Conservation (phyloP, 2,113 vertebrate species). For the Prunella himalayana region DNA sequence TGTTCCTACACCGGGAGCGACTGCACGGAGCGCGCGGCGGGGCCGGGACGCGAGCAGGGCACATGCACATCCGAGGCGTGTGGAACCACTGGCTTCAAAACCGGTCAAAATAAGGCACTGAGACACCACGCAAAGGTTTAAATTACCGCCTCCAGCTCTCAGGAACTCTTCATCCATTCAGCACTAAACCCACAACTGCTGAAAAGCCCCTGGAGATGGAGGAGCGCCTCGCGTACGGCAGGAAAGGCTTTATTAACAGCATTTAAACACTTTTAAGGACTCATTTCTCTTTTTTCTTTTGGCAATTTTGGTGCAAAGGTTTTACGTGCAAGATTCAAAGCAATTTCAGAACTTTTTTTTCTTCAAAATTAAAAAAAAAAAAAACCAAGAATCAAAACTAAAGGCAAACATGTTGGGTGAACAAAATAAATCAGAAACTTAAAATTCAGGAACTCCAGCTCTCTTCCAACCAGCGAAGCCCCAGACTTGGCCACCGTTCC, state of each 20-base stretch:
- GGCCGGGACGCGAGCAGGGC: constrained; percentile 66
- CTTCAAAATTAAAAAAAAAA: constrained; percentile 28
- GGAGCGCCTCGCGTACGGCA: constrained; percentile 71
- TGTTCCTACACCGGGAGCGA: constrained; percentile 65
- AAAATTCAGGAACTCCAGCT: constrained; percentile 80
- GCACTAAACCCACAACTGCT: constrained; percentile 73
- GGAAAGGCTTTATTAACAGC: constrained; percentile 77
- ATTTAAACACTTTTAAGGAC: constrained; percentile 71
- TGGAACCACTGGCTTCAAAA: constrained; percentile 67
- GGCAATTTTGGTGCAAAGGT: constrained; percentile 76
- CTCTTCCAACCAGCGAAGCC: constrained; percentile 79
- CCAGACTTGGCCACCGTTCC: constrained; percentile 67
- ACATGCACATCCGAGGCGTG: constrained; percentile 81
- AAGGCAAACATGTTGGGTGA: constrained; percentile 75
- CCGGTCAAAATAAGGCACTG: constrained; percentile 73
- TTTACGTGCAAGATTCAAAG: constrained; percentile 76
- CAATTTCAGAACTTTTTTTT: constrained; percentile 69
- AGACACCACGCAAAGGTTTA: constrained; percentile 70
- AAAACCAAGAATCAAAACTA: constrained; percentile 62
- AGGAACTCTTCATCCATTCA: constrained; percentile 81
- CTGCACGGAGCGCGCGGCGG: constrained; percentile 20
- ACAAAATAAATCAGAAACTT: constrained; percentile 78
- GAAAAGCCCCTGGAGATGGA: constrained; percentile 76
- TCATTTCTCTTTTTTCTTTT: constrained; percentile 73
- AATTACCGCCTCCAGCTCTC: constrained; percentile 77